A percentile compares a stretch with the other conserved stretches of the same genome.
Conservation (phyloP, 2,113 vertebrate species). For the human region DNA sequence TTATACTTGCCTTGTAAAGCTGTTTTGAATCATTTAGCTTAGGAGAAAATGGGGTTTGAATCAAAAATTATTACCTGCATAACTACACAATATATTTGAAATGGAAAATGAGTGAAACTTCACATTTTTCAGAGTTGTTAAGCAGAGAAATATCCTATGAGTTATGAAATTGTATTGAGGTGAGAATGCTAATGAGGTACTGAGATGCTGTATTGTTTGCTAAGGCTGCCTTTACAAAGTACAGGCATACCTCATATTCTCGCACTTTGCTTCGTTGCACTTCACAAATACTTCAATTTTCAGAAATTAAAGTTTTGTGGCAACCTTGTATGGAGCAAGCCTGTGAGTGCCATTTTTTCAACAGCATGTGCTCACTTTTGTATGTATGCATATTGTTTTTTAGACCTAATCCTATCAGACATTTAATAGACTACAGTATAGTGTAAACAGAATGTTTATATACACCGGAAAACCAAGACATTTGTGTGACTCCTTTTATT, state of each 20-base stretch:
- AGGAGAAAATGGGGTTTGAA: conserved; percentile 1
- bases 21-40: neutral
- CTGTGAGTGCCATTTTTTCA: neutral
- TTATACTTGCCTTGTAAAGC: neutral
- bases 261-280: neutral
- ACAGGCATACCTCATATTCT: neutral
- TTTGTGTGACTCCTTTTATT: neutral
- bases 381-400: neutral
- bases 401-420: neutral
- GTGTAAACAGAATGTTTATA: neutral
- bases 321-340: neutral
- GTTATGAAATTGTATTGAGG: neutral
- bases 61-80: conserved; percentile 5
- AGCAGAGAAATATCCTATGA: neutral
- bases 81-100: neutral
- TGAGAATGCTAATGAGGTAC: neutral
- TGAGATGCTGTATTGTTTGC: neutral
- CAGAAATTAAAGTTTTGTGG: neutral
- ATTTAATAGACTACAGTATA: neutral
- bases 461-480: neutral
- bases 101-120: neutral
- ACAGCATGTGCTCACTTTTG: neutral
- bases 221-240: neutral
- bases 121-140: neutral
- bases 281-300: neutral